phyloP scores from a whole-genome alignment of 2,888 invertebrate genomes.

The Melanostoma scalare region DNA sequence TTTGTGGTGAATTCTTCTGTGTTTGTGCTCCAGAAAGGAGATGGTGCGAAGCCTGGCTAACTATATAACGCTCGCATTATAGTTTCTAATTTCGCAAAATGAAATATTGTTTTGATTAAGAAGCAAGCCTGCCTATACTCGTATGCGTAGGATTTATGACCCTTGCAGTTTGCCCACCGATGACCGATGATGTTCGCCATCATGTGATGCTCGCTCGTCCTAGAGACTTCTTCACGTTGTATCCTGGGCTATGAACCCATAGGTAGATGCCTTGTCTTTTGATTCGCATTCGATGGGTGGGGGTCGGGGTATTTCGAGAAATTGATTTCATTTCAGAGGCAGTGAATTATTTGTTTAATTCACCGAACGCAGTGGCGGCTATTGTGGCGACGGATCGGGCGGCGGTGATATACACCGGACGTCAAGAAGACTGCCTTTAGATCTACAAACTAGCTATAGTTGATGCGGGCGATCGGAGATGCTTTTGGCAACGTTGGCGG shows the following conservation, averaged over 20 bases:
- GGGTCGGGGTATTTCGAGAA: slow-evolving; percentile 40
- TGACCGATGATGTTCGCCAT: slow-evolving; percentile 58
- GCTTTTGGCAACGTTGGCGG: slow-evolving; percentile 50
- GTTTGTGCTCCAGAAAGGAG: slow-evolving; percentile 1
- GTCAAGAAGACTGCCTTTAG: slow-evolving; percentile 37
- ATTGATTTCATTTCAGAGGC: slow-evolving; percentile 60
- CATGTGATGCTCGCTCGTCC: slow-evolving; percentile 29
- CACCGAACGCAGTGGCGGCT: slow-evolving; percentile 21
- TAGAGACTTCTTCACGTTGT: background rate
- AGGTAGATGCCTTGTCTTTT: slow-evolving; percentile 12
- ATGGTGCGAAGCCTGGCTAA: slow-evolving; percentile 53
- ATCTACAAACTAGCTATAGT: background rate
- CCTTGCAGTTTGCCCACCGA: slow-evolving; percentile 46
- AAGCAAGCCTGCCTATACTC: slow-evolving; percentile 23
- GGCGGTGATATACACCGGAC: slow-evolving; percentile 9
- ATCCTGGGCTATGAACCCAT: slow-evolving; percentile 45
- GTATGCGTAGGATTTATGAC: slow-evolving; percentile 43
- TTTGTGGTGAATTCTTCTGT: slow-evolving; percentile 8
- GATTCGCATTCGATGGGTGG: slow-evolving; percentile 21
- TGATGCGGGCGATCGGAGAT: background rate
- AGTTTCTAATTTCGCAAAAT: slow-evolving; percentile 70
- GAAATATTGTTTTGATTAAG: slow-evolving; percentile 69
- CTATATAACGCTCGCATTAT: slow-evolving; percentile 48
- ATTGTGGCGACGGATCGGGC: background rate
- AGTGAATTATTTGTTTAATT: slow-evolving; percentile 56